Base-by-base conservation (phyloP, 2,888 invertebrate species). In the Scrobipalpa costella region DNA sequence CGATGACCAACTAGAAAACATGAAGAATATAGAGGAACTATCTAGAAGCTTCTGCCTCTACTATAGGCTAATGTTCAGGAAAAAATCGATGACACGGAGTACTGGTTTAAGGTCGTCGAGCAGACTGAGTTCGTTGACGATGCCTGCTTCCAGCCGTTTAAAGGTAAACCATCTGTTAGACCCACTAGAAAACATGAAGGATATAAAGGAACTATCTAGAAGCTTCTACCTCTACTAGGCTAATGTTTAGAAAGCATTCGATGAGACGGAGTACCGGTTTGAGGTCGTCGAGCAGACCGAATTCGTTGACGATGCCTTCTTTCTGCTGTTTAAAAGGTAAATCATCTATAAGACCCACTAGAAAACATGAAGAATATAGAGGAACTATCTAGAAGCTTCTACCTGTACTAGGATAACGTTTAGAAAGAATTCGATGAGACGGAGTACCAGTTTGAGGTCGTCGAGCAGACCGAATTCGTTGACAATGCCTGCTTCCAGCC, bases 161-260 rank as follows among this genome's bases (percentile, higher is more conserved):
- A 98, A 92, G 97, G 94, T 93, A 79, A 50, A 21, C n/a, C 27
- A 7, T 11, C 8, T 19, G 1, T n/a, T 33, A 13, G 15, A 36
- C 17, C n/a, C 3, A 17, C 21, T 55, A 21, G 55, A 13, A 55
- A 55, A 15, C 49, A 11, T 11, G 7, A 38, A 13, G 38, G 2
- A 11, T 13, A 13, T 38, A 38, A 38, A 38, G 11, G 38, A 38
- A 1, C 2, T 11, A 38, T n/a, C n/a, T n/a, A n/a, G n/a, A n/a
- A n/a, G n/a, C n/a, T n/a, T n/a, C n/a, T n/a, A n/a, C n/a, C 93
- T 99, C 64, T 99, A 99, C 90, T 99, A 99, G 99, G 99, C 99
- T 68, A 98, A 98, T 80, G 96, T 96, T 49, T 94, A 94, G 64
- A 98, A 98, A 86, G 93, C 95, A 59, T 94, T 96, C 11, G 98